Percentiles rank a stretch among this genome's conserved stretches.
phyloP scores from a whole-genome alignment of 2,797 vertebrate genomes.

The Chaenodraco wilsoni region DNA sequence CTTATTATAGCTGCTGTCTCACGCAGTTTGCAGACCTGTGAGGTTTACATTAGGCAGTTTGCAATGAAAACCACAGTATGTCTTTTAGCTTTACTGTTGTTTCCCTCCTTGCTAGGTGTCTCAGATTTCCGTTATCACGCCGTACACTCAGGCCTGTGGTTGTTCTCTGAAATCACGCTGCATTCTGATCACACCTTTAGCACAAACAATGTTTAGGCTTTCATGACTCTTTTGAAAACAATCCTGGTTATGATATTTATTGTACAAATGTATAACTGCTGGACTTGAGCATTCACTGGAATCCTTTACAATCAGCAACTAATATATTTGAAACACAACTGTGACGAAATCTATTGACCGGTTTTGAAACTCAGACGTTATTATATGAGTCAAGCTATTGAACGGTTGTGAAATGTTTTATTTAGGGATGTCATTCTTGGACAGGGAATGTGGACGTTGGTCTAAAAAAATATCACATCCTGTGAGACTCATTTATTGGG shows the following conservation, averaged over 20 bases:
- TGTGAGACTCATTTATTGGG: constrained; percentile 21
- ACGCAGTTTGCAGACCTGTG: background rate
- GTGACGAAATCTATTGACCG: constrained; percentile 1
- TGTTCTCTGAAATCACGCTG: constrained; percentile 2
- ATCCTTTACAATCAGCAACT: background rate
- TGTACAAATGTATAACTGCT: background rate
- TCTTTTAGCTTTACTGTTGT: constrained; percentile 13
- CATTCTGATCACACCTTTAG: constrained; percentile 21
- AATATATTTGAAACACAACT: background rate
- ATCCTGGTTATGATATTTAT: background rate
- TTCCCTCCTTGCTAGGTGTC: background rate
- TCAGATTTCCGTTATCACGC: constrained; percentile 21
- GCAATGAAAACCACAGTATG: constrained; percentile 18
- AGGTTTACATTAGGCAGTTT: constrained; percentile 19
- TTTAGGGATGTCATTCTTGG: constrained; percentile 26
- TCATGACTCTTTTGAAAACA: constrained; percentile 5
- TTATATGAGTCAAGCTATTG: constrained; percentile 23
- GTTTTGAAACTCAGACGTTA: constrained; percentile 1
- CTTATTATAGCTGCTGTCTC: background rate
- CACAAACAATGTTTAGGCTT: background rate
- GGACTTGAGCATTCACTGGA: background rate
- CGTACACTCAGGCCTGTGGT: background rate
- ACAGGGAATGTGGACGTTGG: constrained; percentile 44
- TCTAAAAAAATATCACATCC: constrained; percentile 12
- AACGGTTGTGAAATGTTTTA: constrained; percentile 43